Conservation (phyloP, 2,113 vertebrate species). For the Pituophis catenifer region DNA sequence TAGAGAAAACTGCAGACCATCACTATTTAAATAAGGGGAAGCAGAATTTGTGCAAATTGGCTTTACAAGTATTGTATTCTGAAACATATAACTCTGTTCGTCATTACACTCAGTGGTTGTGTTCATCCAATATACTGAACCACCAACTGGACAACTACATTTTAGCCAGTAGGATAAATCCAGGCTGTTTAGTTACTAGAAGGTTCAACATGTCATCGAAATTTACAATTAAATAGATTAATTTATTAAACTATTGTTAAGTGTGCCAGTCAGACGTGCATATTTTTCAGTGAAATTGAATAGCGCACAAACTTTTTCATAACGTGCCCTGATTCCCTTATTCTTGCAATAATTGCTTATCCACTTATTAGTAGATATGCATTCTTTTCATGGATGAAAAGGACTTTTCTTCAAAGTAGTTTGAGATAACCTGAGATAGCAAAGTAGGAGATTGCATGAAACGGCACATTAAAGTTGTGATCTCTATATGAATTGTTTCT, state of each 20-base stretch:
- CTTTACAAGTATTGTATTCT: not conserved
- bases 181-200: not conserved
- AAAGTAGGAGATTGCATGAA: fast-evolving
- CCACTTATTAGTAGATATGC: not conserved
- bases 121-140: not conserved
- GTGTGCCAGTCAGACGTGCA: not conserved
- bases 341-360: not conserved
- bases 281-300: not conserved
- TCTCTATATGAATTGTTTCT: not conserved
- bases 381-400: not conserved
- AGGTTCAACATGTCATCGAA: not conserved
- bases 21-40: not conserved
- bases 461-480: not conserved
- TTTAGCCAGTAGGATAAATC: not conserved
- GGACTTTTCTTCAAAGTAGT: not conserved
- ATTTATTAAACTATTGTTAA: not conserved
- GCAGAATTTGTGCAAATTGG: not conserved
- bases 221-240: not conserved
- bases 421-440: not conserved
- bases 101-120: too few species aligned
- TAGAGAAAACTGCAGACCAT: not conserved
- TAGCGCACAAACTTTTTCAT: not conserved
- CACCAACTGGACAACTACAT: not conserved
- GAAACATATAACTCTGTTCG: not conserved
- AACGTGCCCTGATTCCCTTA: not conserved